phyloP scores from a whole-genome alignment of 2,888 invertebrate genomes.

The Chymomyza procnemis region DNA sequence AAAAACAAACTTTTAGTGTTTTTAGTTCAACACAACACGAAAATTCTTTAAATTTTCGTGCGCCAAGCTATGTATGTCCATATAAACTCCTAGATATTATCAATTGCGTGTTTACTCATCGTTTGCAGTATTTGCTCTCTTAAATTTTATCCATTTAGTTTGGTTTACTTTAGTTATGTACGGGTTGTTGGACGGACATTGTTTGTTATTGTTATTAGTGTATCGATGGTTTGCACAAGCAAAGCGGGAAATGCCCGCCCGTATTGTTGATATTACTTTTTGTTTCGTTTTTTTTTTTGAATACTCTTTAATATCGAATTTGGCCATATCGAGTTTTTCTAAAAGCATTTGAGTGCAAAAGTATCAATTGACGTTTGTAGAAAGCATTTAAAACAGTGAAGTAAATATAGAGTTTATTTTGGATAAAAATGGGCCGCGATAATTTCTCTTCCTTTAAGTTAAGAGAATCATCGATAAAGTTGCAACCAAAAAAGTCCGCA shows the following conservation, averaged over 20 bases:
- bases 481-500: too few relatives aligned
- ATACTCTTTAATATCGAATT: too few relatives aligned
- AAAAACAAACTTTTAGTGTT: neutral
- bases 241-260: neutral
- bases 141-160: neutral
- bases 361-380: too few relatives aligned
- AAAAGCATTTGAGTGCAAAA: too few relatives aligned
- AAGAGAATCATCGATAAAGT: too few relatives aligned
- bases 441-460: too few relatives aligned
- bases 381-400: too few relatives aligned
- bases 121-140: neutral
- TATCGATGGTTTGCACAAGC: neutral
- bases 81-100: neutral
- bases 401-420: too few relatives aligned
- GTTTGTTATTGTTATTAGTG: constrained; percentile 16
- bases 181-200: constrained; percentile 16
- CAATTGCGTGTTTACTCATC: neutral
- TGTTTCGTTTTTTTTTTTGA: neutral
- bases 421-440: too few relatives aligned
- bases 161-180: constrained; percentile 12
- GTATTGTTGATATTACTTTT: neutral
- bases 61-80: neutral
- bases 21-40: neutral
- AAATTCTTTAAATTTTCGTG: neutral
- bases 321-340: too few relatives aligned